Evolutionary conservation across 1,140 invertebrate genomes (phyloP).

Genomic region (Pteromalus puparum): DNA sequence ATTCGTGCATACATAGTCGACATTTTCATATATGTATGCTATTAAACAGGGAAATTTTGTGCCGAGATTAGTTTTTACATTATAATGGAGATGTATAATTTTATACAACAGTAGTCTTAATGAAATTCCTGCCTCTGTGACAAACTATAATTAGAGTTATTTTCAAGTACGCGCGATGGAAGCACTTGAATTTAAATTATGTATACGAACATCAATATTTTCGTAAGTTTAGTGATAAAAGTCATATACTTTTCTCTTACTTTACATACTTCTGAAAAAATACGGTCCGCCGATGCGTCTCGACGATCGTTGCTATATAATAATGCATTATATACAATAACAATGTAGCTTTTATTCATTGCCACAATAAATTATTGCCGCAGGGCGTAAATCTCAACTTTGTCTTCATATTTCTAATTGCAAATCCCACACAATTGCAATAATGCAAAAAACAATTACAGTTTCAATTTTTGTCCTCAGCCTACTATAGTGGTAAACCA

Average conservation of each 20-base stretch:
- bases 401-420: neutral
- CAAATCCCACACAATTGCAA: too few species aligned
- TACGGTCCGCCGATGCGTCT: neutral
- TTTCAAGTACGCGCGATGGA: neutral
- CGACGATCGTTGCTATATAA: neutral
- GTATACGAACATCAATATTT: too few species aligned
- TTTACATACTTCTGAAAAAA: too few species aligned
- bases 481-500: neutral
- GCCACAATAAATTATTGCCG: conserved; percentile 1
- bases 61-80: neutral
- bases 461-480: too few species aligned
- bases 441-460: too few species aligned
- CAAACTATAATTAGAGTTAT: neutral
- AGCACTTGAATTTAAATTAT: too few species aligned
- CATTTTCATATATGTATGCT: neutral
- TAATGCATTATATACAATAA: neutral
- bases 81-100: neutral
- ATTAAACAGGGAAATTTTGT: neutral
- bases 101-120: neutral
- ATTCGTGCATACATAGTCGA: neutral
- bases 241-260: too few species aligned
- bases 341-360: conserved; percentile 7
- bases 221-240: too few species aligned
- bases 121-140: too few species aligned
- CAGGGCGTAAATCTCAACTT: neutral